A percentile compares a stretch with the other conserved stretches of the same genome.
phyloP scores from a whole-genome alignment of 2,113 vertebrate genomes.

The Hypocryptadius cinnamomeus region DNA sequence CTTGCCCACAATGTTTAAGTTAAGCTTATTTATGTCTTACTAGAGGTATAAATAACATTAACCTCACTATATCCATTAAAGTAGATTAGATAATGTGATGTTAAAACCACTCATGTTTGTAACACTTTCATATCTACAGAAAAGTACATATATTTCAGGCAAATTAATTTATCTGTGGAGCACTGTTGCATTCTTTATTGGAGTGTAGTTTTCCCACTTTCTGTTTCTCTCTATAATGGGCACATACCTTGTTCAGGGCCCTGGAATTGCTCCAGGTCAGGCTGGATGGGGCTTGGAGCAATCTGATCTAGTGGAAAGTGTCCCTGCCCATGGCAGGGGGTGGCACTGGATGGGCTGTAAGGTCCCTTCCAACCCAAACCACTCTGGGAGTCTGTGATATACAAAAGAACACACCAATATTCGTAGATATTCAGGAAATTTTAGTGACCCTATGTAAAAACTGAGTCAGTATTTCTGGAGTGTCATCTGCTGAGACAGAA shows the following conservation, averaged over 20 bases:
- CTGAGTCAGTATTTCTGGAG: background rate
- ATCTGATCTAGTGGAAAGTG: fast-evolving
- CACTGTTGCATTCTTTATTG: background rate
- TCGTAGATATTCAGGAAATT: background rate
- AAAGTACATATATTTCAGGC: background rate
- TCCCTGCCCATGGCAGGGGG: background rate
- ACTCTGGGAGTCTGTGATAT: background rate
- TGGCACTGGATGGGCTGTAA: fast-evolving
- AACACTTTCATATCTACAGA: background rate
- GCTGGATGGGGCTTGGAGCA: background rate
- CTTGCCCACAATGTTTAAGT: background rate
- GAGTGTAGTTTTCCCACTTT: background rate
- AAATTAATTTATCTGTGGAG: background rate
- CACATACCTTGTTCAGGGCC: background rate
- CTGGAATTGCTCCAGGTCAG: background rate
- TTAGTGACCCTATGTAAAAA: background rate
- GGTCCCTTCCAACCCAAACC: background rate
- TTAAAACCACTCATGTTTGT: background rate
- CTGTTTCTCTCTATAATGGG: fast-evolving
- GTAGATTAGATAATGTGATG: background rate
- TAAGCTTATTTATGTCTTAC: background rate
- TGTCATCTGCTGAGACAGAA: background rate
- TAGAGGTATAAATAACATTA: background rate
- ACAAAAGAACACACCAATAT: background rate
- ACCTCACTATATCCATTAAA: background rate